Evolutionary conservation across 2,888 invertebrate genomes (phyloP), one percentile per base, ranked within the genome.

Genomic region (Tetheella fluctuosa): DNA sequence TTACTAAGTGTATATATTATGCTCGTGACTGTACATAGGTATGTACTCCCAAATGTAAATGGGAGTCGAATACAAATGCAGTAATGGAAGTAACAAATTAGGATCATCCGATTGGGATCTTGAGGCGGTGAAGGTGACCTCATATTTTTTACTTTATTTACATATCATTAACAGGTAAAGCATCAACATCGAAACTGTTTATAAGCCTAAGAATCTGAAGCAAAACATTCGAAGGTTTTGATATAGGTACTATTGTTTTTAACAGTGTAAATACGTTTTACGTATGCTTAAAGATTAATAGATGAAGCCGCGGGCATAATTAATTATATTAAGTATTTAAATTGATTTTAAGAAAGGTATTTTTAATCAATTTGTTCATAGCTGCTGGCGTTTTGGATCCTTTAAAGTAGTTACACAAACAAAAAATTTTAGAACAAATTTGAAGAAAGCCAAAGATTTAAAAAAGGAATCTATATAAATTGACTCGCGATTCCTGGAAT

Each of bases 31-130:
- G n/a, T n/a, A n/a, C n/a, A n/a, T n/a, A n/a, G n/a, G n/a, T n/a
- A n/a, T n/a, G 13, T 34, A 34, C 39, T 39, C 6, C 39, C 39
- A 39, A 39, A 39, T 39, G 62, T 59, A 60, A 62, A 59, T 58
- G 55, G 39, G 10, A 52, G 34, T 28, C 23, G 39, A 23, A 23
- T 57, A 17, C 53, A 48, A 34, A 39, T 39, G 39, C n/a, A n/a
- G 39, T 55, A 58, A 60, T 62, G 55, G 52, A n/a, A 53, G 57
- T 34, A 57, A 58, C 62, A 60, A 64, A 59, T 64, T 62, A 60
- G 57, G 62, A 60, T 64, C 58, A 61, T 56, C 52, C 20, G 34
- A 42, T 17, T 39, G 48, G 42, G 39, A 39, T n/a, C 39, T 39
- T 39, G 39, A n/a, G n/a, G 39, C 34, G 34, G 34, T 34, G 34